Evolutionary conservation across 2,888 invertebrate species (phyloP), one percentile per base, ranked within the genome.

Genomic region (Philonicus albiceps): DNA sequence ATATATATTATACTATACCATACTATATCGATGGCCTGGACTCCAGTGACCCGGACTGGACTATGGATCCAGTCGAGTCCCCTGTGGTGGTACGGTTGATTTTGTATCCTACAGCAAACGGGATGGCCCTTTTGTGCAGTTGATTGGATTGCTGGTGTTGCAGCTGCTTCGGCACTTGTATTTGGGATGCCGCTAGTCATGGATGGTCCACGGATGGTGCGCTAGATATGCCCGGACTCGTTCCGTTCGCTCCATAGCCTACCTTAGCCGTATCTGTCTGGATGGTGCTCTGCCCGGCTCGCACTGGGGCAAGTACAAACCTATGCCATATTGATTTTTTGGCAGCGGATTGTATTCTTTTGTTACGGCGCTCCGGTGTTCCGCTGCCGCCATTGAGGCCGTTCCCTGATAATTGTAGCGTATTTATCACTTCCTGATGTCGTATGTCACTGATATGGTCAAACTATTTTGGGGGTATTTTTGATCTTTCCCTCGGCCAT

Each of bases 351-450:
- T 31, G 83, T 83, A 11, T 37, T 72, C 16, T 40, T 72, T 30
- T 43, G 64, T 64, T 64, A 27, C 22, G 19, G 27, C 27, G 64
- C 64, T 64, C 64, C 19, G 55, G 55, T 19, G 55, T 22, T 64
- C 19, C 55, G n/a, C 37, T 6, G 19, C 34, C 43, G 43, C 13
- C 31, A 27, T 13, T 34, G 37, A 27, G 34, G 64, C 40, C 40
- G n/a, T n/a, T n/a, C 49, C 19, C 72, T 37, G 83, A 83, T 83
- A 83, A 83, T 83, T 83, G 83, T 72, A 83, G 64, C 64, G 64
- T 83, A 64, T 83, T 83, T 83, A 83, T 83, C 83, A 83, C 83
- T 83, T 83, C 64, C 83, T 49, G 37, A 72, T 64, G 37, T 72
- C 83, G 31, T 83, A 83, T 72, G 83, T 83, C 64, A 83, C 31